A percentile compares a stretch with the other conserved stretches of the same genome.
Evolutionary conservation across 1,140 invertebrate species (phyloP).

Genomic region (Cheumatopsyche charites): DNA sequence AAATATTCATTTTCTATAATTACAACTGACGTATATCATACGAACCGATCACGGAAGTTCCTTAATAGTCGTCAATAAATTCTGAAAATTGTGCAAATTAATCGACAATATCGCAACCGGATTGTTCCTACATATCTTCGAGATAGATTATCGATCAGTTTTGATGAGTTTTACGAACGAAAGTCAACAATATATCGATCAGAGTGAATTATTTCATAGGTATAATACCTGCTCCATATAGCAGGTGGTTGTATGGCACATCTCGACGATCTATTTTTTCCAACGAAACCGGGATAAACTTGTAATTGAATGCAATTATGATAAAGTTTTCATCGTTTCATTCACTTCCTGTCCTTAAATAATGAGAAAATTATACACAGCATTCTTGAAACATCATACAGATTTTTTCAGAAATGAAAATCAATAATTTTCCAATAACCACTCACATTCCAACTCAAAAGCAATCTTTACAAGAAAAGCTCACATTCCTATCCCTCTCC

Average conservation of each 20-base stretch:
- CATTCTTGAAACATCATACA: neutral
- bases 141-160: too few species aligned
- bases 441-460: too few species aligned
- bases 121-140: too few species aligned
- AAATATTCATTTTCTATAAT: too few species aligned
- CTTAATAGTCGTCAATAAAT: too few species aligned
- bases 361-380: slow-evolving; percentile 6
- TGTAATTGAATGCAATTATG: slow-evolving; percentile 23
- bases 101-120: too few species aligned
- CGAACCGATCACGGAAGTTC: too few species aligned
- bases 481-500: too few species aligned
- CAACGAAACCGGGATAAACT: slow-evolving; percentile 2
- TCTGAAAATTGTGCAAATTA: too few species aligned
- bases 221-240: neutral
- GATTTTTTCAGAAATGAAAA: neutral
- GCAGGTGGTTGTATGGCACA: neutral
- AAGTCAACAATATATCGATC: slow-evolving; percentile 7
- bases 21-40: too few species aligned
- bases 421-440: slow-evolving; percentile 4
- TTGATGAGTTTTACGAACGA: neutral
- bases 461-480: too few species aligned
- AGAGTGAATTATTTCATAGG: slow-evolving; percentile 6
- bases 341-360: neutral
- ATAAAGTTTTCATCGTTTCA: slow-evolving; percentile 8
- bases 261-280: neutral